Base-by-base conservation (phyloP, 1,140 invertebrate species). In the Diuraphis noxia region DNA sequence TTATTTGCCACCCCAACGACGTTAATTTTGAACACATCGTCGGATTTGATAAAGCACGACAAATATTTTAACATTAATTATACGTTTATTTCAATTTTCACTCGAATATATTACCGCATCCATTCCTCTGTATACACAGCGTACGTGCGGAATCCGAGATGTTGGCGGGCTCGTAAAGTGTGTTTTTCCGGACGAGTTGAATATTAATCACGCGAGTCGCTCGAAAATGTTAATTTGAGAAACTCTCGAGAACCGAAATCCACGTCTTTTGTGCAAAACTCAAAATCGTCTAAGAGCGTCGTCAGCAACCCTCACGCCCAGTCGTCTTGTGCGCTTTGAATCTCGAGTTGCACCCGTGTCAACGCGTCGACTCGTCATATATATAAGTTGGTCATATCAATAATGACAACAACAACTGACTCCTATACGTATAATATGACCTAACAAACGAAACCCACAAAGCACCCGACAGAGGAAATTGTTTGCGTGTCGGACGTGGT, bases 61-160 rank as follows among this genome's bases (percentile, higher is more conserved):
- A 72, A n/a, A 72, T 72, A 72, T 72, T n/a, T 72, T 17, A 72
- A n/a, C n/a, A 72, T 72, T n/a, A 72, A 72, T n/a, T 72, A n/a
- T n/a, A 72, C 30, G 56, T n/a, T 72, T 72, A 72, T 72, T 72
- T 72, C 30, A 17, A 4, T 17, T n/a, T n/a, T 17, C 10, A 17
- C 56, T 72, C 4, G 56, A n/a, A 19, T 72, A 19, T 72, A 72
- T 72, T 72, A 72, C n/a, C 13, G 13, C 2, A 17, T 17, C 30
- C n/a, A n/a, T 72, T 17, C 56, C n/a, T n/a, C 56, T n/a, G 56
- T n/a, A n/a, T 63, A n/a, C 3, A 56, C 10, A 10, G 52, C 56
- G 0, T 0, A n/a, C 56, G 56, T n/a, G 1, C 56, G 56, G 56
- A 63, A n/a, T 63, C 30, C 30, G 56, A 63, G 56, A 63, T 17